Base-by-base conservation (phyloP, 64 coral and sea anemone genomes). In the Porites australiensis region DNA sequence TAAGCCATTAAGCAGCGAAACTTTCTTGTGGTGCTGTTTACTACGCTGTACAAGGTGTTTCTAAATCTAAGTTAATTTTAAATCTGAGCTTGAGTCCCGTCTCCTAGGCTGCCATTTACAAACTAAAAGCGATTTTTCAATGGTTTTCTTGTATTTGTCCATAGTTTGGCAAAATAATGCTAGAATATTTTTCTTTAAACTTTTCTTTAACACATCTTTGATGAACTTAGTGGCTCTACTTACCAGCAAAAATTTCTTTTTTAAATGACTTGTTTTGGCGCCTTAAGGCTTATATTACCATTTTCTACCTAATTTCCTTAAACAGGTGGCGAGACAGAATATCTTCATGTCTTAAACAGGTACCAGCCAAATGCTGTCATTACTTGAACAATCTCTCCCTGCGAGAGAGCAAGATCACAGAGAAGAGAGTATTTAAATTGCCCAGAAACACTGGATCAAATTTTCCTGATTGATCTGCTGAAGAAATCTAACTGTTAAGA, bases 301-400 rank as follows among this genome's bases (percentile, higher is more conserved):
- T 37, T 9, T 74, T 65, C 44, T 44, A 13, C 43, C n/a, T 60
- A 67, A 45, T 19, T 63, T 70, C 50, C n/a, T 68, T 49, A 20
- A 83, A 68, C 92, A 89, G 92, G 92, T 94, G 64, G 21, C 48
- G 53, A 4, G 4, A 4, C 16, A 52, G 76, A 69, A 44, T 47
- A 50, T 68, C 46, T 50, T 48, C 49, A 37, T 37, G 27, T 48
- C 16, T 20, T 8, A 50, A 50, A 67, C 81, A 16, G 81, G 81
- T 70, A 94, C 92, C 92, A 57, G 92, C 46, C 13, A 14, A 19
- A 82, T 94, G 82, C 73, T 79, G 92, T 94, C 83, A 94, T 94
- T 72, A 75, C 47, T 68, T 58, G 53, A 89, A 77, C 75, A 74
- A 89, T 81, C 77, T 89, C 47, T 49, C 43, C 44, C 43, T 21